These are phyloP conservation scores for Drosophila chauvacae DNA, from an alignment of 1,140 invertebrate genomes.

Conservation along the genomic window DNA sequence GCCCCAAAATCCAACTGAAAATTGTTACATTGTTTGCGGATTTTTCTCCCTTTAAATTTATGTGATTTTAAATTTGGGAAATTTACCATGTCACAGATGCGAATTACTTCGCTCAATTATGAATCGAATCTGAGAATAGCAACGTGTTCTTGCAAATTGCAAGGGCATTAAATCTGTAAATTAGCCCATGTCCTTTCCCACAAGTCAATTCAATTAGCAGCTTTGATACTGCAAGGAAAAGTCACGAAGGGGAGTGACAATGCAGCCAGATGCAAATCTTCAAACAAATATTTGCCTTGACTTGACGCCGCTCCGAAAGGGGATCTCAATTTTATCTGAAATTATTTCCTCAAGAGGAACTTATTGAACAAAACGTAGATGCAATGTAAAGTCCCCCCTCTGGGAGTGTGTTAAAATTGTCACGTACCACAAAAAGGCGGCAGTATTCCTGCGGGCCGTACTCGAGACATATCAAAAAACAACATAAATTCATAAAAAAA, in stretches of 20 bases:
- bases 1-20: conserved; percentile 49
- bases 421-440: conserved; percentile 62
- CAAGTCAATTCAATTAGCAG: conserved; percentile 22
- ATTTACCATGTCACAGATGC: conserved; percentile 32
- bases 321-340: conserved; percentile 29
- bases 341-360: conserved; percentile 9
- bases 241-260: conserved; percentile 43
- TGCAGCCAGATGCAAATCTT: conserved; percentile 73
- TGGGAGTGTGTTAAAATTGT: conserved; percentile 71
- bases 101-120: conserved; percentile 22
- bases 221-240: neutral
- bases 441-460: conserved; percentile 57
- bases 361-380: conserved; percentile 46
- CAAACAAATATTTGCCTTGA: conserved; percentile 78
- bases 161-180: conserved; percentile 26
- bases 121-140: neutral
- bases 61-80: conserved; percentile 37
- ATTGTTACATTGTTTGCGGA: conserved; percentile 39
- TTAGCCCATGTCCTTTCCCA: neutral
- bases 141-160: conserved; percentile 19
- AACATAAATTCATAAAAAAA: conserved; percentile 9
- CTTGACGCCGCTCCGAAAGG: conserved; percentile 27
- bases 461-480: conserved; percentile 43
- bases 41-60: conserved; percentile 28
- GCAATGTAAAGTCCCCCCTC: conserved; percentile 11